Evolutionary conservation across 1,140 invertebrate species (phyloP), one percentile per base, ranked within the genome.

Genomic region (Mylabris phalerata): DNA sequence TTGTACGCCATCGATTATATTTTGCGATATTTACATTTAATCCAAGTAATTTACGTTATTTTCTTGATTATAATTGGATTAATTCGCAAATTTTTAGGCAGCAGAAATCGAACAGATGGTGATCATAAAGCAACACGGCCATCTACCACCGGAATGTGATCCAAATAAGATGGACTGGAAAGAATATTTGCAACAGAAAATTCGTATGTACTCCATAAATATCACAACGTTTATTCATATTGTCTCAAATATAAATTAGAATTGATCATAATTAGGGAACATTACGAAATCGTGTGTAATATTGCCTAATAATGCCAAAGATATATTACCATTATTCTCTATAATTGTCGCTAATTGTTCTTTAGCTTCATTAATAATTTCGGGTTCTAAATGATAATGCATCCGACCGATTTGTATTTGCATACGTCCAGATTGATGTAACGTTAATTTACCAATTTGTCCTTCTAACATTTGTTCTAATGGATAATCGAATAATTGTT

Each of bases 391-490:
- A 4, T 62, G 6, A 63, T 69, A 69, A 48, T 57, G 62, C 7
- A 64, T 50, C 49, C 43, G 50, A 19, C 67, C 67, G 55, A 69
- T 64, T 19, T 59, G 46, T 9, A 67, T 60, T 48, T 69, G 59
- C 42, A 69, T 55, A 58, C 62, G 62, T 27, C 67, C 67, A 26
- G 67, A 69, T 50, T 60, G 61, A n/a, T 57, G 43, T 10, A 69
- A 58, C 10, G 55, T 10, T 57, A 69, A 19, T 61, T 65, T 66
- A n/a, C 67, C 67, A 58, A 69, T 67, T 62, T 69, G 56, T 32
- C 67, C 67, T 59, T 69, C 67, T 25, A 57, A 25, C 65, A 69
- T 67, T 4, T 61, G 48, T 9, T 48, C 55, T 43, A 69, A 50
- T 39, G 55, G 47, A 57, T 67, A 69, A 55, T 69, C 65, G 27